phyloP scores from a whole-genome alignment of 2,113 vertebrate species.

The Pimephales promelas region DNA sequence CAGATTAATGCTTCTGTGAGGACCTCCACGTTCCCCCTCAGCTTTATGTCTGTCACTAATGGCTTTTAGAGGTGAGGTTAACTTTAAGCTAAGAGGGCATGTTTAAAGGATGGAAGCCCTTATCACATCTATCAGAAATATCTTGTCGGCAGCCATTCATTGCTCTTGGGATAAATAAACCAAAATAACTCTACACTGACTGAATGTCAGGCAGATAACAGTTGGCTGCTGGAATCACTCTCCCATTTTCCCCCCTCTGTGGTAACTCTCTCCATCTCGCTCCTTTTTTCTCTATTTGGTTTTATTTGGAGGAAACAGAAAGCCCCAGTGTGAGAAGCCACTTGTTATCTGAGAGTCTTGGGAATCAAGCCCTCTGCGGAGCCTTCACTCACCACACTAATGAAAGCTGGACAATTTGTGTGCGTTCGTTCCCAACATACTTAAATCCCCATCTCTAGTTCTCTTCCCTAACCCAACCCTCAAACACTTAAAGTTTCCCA shows the following conservation, averaged over 20 bases:
- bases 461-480: slow-evolving; percentile 47
- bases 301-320: slow-evolving; percentile 82
- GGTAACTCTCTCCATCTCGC: slow-evolving; percentile 45
- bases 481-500: slow-evolving; percentile 33
- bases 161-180: slow-evolving; percentile 76
- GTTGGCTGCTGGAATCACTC: slow-evolving; percentile 73
- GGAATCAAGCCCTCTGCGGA: slow-evolving; percentile 77
- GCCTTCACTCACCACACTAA: slow-evolving; percentile 83
- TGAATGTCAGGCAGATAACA: slow-evolving; percentile 75
- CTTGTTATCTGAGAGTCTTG: slow-evolving; percentile 86
- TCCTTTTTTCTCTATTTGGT: slow-evolving; percentile 62
- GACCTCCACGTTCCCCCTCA: slow-evolving; percentile 51
- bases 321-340: slow-evolving; percentile 82
- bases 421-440: slow-evolving; percentile 78
- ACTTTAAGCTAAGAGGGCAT: slow-evolving; percentile 67
- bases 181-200: slow-evolving; percentile 70
- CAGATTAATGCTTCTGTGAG: slow-evolving; percentile 74
- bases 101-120: slow-evolving; percentile 71
- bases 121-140: slow-evolving; percentile 79
- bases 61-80: slow-evolving; percentile 68
- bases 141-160: slow-evolving; percentile 81
- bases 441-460: slow-evolving; percentile 73
- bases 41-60: slow-evolving; percentile 77
- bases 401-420: slow-evolving; percentile 82
- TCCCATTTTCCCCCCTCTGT: slow-evolving; percentile 64